Conservation (phyloP, 1,140 invertebrate genomes). For the Hydropsyche tenuis region DNA sequence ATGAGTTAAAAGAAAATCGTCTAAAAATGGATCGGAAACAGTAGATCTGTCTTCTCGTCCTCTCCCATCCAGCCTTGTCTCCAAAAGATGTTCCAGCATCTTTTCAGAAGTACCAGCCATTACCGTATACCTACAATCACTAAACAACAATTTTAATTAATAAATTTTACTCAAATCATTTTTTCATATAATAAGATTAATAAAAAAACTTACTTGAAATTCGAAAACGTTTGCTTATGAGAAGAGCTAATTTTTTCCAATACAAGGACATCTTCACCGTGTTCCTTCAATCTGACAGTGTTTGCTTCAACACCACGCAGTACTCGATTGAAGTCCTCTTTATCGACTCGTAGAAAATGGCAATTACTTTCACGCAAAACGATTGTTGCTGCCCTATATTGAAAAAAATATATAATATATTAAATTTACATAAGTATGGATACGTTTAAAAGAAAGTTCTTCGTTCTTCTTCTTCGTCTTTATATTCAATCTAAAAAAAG, state of each 20-base stretch:
- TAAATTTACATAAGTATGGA: background rate
- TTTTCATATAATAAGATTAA: background rate
- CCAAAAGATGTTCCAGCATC: slow-evolving; percentile 86
- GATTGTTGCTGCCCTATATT: slow-evolving; percentile 80
- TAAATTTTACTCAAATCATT: too few species aligned
- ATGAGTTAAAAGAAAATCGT: slow-evolving; percentile 88
- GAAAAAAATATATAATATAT: background rate
- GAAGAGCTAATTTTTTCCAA: slow-evolving; percentile 74
- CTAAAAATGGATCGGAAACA: slow-evolving; percentile 73
- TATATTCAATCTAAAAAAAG: background rate
- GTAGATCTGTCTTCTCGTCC: slow-evolving; percentile 56
- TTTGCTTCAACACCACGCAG: slow-evolving; percentile 87
- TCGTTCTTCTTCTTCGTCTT: background rate
- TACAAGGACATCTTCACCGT: slow-evolving; percentile 85
- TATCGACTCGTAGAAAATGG: slow-evolving; percentile 86
- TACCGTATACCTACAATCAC: slow-evolving; percentile 73
- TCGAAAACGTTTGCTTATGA: slow-evolving; percentile 60
- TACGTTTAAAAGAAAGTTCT: background rate
- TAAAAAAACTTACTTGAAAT: slow-evolving; percentile 67
- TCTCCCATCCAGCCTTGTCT: slow-evolving; percentile 75
- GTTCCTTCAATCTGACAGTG: slow-evolving; percentile 85
- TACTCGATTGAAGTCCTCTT: slow-evolving; percentile 87
- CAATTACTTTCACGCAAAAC: slow-evolving; percentile 84
- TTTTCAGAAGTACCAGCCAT: slow-evolving; percentile 89
- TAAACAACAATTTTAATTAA: too few species aligned